Conservation (phyloP, 1,140 invertebrate species). For the Caenorhabditis latens region DNA sequence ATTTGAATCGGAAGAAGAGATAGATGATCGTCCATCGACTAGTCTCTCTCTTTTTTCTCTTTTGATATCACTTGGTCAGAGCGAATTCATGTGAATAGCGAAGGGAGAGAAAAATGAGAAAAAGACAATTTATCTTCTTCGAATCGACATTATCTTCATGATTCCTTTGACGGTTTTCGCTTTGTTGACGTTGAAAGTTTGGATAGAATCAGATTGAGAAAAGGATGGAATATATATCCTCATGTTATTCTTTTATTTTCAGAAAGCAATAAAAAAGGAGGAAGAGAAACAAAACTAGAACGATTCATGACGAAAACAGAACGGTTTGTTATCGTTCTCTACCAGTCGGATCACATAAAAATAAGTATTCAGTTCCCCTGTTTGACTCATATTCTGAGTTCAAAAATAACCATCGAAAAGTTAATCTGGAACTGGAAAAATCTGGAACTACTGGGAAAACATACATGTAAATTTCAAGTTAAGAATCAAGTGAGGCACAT, state of each 20-base stretch:
- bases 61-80: constrained; percentile 5
- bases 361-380: neutral
- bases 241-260: constrained; percentile 9
- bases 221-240: neutral
- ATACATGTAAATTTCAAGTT: no score
- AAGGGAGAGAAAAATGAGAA: neutral
- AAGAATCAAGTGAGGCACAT: no score
- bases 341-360: no score
- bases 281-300: neutral
- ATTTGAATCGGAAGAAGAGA: neutral
- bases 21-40: constrained; percentile 40
- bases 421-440: no score
- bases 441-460: no score
- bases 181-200: constrained; percentile 42
- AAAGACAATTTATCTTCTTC: constrained; percentile 10
- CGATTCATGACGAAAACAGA: neutral
- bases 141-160: neutral
- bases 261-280: neutral
- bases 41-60: neutral
- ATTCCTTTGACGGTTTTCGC: constrained; percentile 10
- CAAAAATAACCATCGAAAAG: no score
- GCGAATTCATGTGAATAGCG: constrained; percentile 7
- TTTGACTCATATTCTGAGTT: no score
- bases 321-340: neutral
- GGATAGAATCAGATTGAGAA: constrained; percentile 22